Conservation (phyloP, 2,888 invertebrate species). For the Furcula furcula region DNA sequence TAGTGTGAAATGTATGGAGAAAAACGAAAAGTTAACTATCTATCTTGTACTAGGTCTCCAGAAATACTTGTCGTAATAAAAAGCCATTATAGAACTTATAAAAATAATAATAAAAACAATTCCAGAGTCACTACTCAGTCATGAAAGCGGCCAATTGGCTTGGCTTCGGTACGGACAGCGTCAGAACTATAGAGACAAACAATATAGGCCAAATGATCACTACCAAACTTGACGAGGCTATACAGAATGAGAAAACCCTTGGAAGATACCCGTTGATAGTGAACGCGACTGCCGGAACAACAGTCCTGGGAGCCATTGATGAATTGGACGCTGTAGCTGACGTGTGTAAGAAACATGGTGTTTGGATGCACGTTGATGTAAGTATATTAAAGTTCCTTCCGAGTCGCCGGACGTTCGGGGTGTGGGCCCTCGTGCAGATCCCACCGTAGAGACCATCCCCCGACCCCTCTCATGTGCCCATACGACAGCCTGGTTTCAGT, state of each 20-base stretch:
- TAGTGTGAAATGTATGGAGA: too few species aligned
- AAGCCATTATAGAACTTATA: too few species aligned
- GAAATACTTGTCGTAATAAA: too few species aligned
- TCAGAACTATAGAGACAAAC: constrained; percentile 85
- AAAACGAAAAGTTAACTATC: too few species aligned
- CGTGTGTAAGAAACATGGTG: constrained; percentile 83
- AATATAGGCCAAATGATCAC: constrained; percentile 85
- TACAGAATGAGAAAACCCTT: constrained; percentile 64
- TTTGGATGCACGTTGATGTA: constrained; percentile 94
- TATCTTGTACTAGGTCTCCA: too few species aligned
- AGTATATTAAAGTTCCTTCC: too few species aligned
- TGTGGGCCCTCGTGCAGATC: too few species aligned
- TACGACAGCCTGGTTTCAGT: too few species aligned
- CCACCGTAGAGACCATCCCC: too few species aligned
- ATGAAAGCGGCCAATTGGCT: constrained; percentile 91
- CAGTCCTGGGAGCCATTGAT: constrained; percentile 92
- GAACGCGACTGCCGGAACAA: constrained; percentile 90
- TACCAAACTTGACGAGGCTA: constrained; percentile 81
- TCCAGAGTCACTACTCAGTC: constrained; percentile 90
- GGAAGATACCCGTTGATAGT: constrained; percentile 85
- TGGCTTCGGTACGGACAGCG: constrained; percentile 90
- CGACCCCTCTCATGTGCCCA: too few species aligned
- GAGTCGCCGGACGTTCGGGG: too few species aligned
- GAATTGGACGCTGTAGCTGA: constrained; percentile 85
- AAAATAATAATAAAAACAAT: too few species aligned